Evolutionary conservation across 2,888 invertebrate genomes (phyloP).

Genomic region (Venusia cambrica): DNA sequence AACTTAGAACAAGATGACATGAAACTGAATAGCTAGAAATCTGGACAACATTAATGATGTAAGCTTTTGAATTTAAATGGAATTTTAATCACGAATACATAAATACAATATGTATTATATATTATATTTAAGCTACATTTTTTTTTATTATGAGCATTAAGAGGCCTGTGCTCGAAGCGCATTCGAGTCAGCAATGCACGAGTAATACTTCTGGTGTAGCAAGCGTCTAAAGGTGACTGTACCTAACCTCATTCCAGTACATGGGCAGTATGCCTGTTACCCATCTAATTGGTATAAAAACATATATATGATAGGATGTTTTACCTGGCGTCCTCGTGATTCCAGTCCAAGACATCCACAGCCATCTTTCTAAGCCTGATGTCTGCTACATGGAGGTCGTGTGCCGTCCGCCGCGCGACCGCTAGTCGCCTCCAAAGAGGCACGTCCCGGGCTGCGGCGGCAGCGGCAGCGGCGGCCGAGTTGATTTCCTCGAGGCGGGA

Average conservation of each 20-base stretch:
- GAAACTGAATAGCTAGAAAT: conserved; percentile 2
- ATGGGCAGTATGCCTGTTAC: too few relatives aligned
- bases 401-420: conserved; percentile 87
- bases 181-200: too few relatives aligned
- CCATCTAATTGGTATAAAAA: conserved; percentile 21
- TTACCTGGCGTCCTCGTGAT: conserved; percentile 91
- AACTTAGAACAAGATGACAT: conserved; percentile 5
- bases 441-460: conserved; percentile 92
- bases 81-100: too few relatives aligned
- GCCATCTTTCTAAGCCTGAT: conserved; percentile 96
- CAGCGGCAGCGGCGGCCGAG: conserved; percentile 94
- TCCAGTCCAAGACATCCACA: conserved; percentile 96
- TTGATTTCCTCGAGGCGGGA: conserved; percentile 96
- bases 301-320: conserved; percentile 2
- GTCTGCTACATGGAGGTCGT: conserved; percentile 93
- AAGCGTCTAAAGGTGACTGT: too few relatives aligned
- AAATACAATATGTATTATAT: too few relatives aligned
- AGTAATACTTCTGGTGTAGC: too few relatives aligned
- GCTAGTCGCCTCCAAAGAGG: conserved; percentile 95
- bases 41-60: too few relatives aligned
- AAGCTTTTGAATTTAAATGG: too few relatives aligned
- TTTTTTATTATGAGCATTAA: too few relatives aligned
- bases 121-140: too few relatives aligned
- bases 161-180: too few relatives aligned
- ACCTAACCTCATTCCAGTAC: too few relatives aligned